Conservation (phyloP, 2,797 vertebrate species). For the Clarias laeviceps region DNA sequence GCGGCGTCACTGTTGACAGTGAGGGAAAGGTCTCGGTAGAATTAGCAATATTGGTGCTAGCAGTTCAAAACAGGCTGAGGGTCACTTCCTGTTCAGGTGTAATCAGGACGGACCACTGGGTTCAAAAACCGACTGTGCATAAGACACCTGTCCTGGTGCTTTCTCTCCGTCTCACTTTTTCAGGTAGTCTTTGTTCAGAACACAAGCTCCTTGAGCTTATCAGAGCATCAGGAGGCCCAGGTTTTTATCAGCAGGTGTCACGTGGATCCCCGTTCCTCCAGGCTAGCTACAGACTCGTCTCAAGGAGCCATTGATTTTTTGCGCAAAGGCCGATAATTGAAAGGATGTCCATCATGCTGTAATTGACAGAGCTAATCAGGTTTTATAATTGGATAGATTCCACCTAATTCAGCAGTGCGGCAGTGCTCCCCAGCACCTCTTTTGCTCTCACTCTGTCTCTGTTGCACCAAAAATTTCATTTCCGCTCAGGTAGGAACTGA, state of each 20-base stretch:
- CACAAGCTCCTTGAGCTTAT: constrained; percentile 70
- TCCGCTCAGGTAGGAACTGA: constrained; percentile 3
- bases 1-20: background rate
- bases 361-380: constrained; percentile 86
- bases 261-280: constrained; percentile 57
- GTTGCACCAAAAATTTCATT: constrained; percentile 21
- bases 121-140: constrained; percentile 12
- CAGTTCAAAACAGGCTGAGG: background rate
- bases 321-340: constrained; percentile 72
- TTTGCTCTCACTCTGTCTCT: constrained; percentile 30
- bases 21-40: background rate
- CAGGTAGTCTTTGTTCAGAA: constrained; percentile 53
- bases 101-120: background rate
- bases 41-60: background rate
- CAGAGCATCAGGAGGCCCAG: constrained; percentile 65
- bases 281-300: constrained; percentile 59
- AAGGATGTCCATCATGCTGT: constrained; percentile 81
- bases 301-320: constrained; percentile 73
- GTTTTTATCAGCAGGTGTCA: constrained; percentile 78
- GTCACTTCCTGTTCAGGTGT: constrained; percentile 10
- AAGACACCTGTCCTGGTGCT: constrained; percentile 38
- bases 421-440: constrained; percentile 31
- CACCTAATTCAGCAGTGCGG: constrained; percentile 62
- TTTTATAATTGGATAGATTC: constrained; percentile 84
- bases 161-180: constrained; percentile 12